Conservation (phyloP, 2,113 vertebrate genomes). For the Athene noctua region DNA sequence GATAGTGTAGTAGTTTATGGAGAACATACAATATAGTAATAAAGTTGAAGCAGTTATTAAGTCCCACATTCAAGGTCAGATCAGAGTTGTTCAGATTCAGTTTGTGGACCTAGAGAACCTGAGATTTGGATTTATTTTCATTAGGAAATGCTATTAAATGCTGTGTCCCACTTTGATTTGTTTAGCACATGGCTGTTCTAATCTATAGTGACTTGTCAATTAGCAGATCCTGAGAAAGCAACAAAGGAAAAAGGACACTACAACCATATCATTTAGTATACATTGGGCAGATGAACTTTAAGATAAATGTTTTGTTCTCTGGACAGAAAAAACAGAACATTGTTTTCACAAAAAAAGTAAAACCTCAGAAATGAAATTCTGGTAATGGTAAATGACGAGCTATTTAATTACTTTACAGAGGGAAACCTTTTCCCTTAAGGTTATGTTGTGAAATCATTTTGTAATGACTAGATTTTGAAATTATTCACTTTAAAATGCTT, state of each 20-base stretch:
- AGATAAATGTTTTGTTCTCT: background rate
- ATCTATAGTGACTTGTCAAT: background rate
- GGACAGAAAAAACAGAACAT: background rate
- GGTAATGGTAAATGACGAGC: background rate
- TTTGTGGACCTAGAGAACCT: background rate
- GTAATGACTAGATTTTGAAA: background rate
- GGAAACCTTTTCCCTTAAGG: background rate
- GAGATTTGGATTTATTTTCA: background rate
- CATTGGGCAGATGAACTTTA: background rate
- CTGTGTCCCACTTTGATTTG: background rate
- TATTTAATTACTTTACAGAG: slow-evolving; percentile 28
- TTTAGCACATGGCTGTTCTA: background rate
- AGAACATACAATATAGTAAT: background rate
- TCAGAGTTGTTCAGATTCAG: background rate
- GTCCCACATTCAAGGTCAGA: background rate
- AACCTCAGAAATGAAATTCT: background rate
- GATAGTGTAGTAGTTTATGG: background rate
- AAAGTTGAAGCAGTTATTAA: background rate
- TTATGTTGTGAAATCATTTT: slow-evolving; percentile 26
- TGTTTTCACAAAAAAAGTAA: background rate
- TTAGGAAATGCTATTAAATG: background rate
- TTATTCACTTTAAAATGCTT: background rate
- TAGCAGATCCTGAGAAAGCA: background rate
- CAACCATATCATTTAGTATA: background rate
- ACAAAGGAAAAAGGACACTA: background rate